phyloP scores from a whole-genome alignment of 2,113 vertebrate species.

The Mastomys coucha region DNA sequence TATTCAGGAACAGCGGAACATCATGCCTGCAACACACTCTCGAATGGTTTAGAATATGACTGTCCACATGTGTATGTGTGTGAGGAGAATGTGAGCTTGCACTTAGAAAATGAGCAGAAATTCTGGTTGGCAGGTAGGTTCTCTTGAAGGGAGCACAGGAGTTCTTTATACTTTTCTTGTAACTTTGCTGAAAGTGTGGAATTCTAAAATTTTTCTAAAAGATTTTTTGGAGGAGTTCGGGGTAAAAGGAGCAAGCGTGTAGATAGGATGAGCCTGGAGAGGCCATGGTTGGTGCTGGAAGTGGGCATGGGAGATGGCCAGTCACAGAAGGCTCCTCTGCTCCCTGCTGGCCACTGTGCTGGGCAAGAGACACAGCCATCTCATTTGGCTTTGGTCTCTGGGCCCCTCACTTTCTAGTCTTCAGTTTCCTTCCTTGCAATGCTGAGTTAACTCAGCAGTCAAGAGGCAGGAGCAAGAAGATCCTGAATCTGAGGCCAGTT shows the following conservation, averaged over 20 bases:
- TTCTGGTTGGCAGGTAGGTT: neutral
- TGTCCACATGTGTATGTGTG: accelerated
- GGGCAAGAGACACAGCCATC: neutral
- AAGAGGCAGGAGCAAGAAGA: neutral
- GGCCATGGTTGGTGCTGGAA: neutral
- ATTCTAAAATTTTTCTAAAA: neutral
- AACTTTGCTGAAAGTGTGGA: neutral
- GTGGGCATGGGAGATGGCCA: neutral
- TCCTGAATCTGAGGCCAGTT: neutral
- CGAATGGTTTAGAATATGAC: neutral
- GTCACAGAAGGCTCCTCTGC: neutral
- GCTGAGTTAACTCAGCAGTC: neutral
- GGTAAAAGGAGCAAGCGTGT: neutral
- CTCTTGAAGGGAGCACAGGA: neutral
- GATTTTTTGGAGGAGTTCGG: neutral
- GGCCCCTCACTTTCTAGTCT: neutral
- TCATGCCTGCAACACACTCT: neutral
- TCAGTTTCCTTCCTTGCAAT: neutral
- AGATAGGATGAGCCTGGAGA: neutral
- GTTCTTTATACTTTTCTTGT: neutral
- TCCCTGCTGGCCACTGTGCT: no score
- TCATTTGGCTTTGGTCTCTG: neutral
- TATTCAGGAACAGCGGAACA: neutral
- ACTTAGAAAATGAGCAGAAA: neutral
- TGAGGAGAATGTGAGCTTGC: accelerated